Evolutionary conservation across 2,797 vertebrate species (phyloP).

Genomic region (Alouatta caraya): DNA sequence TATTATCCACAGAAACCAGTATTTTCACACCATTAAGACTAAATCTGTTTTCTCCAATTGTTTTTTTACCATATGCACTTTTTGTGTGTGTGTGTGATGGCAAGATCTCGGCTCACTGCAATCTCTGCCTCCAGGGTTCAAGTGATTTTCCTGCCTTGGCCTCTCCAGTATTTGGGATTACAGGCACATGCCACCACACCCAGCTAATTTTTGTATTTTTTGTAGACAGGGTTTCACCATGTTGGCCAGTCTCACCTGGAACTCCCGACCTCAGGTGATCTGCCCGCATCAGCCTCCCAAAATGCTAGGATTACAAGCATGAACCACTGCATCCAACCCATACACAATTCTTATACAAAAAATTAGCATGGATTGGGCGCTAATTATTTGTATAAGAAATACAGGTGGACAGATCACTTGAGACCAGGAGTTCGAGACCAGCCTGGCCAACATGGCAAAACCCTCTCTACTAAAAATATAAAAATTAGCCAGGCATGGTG

Average conservation of each 20-base stretch:
- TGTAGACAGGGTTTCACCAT: neutral
- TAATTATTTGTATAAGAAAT: too few species aligned
- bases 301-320: neutral
- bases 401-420: too few species aligned
- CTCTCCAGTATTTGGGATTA: neutral
- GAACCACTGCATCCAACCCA: too few species aligned
- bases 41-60: neutral
- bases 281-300: neutral
- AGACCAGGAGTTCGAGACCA: neutral
- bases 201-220: neutral
- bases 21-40: neutral
- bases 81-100: neutral
- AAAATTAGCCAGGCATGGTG: neutral
- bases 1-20: neutral
- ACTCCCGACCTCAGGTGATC: too few species aligned
- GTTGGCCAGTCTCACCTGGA: too few species aligned
- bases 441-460: neutral
- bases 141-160: neutral
- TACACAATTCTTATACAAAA: too few species aligned
- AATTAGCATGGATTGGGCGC: too few species aligned
- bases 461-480: neutral
- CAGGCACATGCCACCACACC: neutral
- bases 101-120: neutral
- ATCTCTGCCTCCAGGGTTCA: neutral
- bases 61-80: neutral